Evolutionary conservation across 1,140 invertebrate species (phyloP).

Genomic region (Pogonognathellus flavescens): DNA sequence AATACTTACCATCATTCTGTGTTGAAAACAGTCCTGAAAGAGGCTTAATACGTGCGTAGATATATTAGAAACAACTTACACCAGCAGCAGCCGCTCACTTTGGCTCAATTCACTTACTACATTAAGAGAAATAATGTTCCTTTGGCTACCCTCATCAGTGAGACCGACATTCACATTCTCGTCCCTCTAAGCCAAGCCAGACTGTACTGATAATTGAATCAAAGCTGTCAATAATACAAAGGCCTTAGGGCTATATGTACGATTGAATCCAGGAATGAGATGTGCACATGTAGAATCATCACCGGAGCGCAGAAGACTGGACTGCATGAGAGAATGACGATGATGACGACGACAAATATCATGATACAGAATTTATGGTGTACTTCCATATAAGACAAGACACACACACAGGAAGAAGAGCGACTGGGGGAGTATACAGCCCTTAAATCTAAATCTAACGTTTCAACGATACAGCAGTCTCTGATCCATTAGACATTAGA

Average conservation of each 20-base stretch:
- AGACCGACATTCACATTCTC: constrained; percentile 10
- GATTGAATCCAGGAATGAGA: constrained; percentile 15
- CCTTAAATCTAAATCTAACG: not conserved
- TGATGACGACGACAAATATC: constrained; percentile 41
- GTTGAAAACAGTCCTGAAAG: no score
- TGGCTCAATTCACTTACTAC: constrained; percentile 21
- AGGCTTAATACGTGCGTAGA: not conserved
- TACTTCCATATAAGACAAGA: not conserved
- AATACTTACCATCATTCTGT: not conserved
- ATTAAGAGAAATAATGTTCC: constrained; percentile 22
- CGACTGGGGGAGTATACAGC: not conserved
- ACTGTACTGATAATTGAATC: constrained; percentile 62
- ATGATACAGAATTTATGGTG: not conserved
- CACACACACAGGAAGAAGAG: not conserved
- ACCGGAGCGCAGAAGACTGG: not conserved
- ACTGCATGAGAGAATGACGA: constrained; percentile 10
- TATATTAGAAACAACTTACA: not conserved
- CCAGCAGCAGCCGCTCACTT: not conserved
- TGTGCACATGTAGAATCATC: not conserved
- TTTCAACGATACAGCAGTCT: not conserved
- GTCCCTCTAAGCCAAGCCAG: constrained; percentile 1
- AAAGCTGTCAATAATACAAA: constrained; percentile 65
- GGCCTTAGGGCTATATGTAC: constrained; percentile 52
- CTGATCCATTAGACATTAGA: not conserved
- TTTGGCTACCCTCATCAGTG: constrained; percentile 25